Conservation (phyloP, 1,140 invertebrate species). For the Brachystomella parvula region DNA sequence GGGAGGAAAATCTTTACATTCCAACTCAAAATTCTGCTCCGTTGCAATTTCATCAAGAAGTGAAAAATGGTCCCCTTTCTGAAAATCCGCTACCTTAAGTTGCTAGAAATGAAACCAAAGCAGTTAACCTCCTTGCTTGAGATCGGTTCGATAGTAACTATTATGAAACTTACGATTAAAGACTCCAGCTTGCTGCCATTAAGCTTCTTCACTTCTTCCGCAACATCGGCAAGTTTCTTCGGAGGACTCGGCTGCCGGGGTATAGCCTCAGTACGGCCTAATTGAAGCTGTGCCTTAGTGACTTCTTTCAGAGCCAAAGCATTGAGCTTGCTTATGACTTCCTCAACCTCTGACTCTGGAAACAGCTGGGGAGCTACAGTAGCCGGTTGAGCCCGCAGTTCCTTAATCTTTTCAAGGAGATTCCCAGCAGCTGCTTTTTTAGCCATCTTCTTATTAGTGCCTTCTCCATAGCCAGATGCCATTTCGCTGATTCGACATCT, state of each 20-base stretch:
- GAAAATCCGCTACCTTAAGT: neutral
- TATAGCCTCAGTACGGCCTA: neutral
- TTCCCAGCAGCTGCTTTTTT: conserved; percentile 31
- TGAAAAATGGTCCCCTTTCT: neutral
- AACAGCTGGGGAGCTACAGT: neutral
- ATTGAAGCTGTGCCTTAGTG: neutral
- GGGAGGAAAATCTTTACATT: neutral
- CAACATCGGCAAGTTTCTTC: conserved; percentile 19
- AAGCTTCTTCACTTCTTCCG: neutral
- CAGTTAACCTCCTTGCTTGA: neutral
- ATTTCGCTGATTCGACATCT: neutral
- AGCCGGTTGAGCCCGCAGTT: neutral
- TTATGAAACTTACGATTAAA: conserved; percentile 14
- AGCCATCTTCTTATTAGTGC: conserved; percentile 30
- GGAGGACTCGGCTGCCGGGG: neutral
- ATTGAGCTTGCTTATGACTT: neutral
- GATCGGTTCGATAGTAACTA: neutral
- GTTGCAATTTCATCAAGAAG: neutral
- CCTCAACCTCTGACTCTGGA: neutral
- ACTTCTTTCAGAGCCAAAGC: neutral
- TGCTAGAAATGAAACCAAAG: neutral
- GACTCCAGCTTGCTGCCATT: conserved; percentile 22
- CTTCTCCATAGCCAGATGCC: conserved; percentile 17
- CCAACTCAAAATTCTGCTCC: neutral
- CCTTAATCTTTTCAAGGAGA: conserved; percentile 20